These are phyloP conservation scores for Centropyge bicolor DNA, from an alignment of 2,797 vertebrate species.

Conservation along the genomic window DNA sequence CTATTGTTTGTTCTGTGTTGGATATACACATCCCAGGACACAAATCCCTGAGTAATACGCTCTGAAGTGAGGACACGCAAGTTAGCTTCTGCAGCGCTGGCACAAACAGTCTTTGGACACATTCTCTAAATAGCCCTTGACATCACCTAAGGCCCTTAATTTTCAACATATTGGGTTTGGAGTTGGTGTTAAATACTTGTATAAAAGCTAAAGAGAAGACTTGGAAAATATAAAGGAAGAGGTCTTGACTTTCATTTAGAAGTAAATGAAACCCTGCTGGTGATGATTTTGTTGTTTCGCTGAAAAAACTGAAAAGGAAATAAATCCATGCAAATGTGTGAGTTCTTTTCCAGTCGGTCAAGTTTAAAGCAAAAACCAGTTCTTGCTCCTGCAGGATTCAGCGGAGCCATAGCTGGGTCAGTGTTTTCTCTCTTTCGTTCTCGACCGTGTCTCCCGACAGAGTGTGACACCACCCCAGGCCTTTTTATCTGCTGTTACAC, in stretches of 20 bases:
- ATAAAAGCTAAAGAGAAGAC: conserved; percentile 26
- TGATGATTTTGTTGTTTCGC: not conserved
- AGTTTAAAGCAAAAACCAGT: conserved; percentile 19
- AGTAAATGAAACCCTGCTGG: conserved; percentile 1
- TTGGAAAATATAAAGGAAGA: conserved; percentile 30
- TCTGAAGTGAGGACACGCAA: conserved; percentile 46
- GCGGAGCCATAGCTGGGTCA: conserved; percentile 14
- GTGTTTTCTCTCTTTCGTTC: conserved; percentile 21
- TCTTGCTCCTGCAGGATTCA: conserved; percentile 20
- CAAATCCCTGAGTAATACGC: conserved; percentile 54
- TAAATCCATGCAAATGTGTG: not conserved
- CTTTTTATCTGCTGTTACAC: conserved; percentile 44
- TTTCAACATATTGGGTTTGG: conserved; percentile 35
- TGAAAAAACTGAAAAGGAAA: not conserved
- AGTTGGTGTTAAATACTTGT: conserved; percentile 41
- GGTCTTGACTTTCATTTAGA: conserved; percentile 51
- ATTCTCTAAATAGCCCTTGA: conserved; percentile 52
- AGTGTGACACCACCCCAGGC: conserved; percentile 50
- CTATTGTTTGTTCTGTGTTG: conserved; percentile 68
- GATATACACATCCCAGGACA: conserved; percentile 51
- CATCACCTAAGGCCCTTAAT: conserved; percentile 63
- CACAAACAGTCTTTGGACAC: conserved; percentile 58
- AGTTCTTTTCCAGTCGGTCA: conserved; percentile 16
- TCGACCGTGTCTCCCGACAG: conserved; percentile 31
- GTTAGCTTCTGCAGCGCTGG: conserved; percentile 62